Evolutionary conservation across 1,140 invertebrate genomes (phyloP).

Genomic region (Caenorhabditis inopinata): DNA sequence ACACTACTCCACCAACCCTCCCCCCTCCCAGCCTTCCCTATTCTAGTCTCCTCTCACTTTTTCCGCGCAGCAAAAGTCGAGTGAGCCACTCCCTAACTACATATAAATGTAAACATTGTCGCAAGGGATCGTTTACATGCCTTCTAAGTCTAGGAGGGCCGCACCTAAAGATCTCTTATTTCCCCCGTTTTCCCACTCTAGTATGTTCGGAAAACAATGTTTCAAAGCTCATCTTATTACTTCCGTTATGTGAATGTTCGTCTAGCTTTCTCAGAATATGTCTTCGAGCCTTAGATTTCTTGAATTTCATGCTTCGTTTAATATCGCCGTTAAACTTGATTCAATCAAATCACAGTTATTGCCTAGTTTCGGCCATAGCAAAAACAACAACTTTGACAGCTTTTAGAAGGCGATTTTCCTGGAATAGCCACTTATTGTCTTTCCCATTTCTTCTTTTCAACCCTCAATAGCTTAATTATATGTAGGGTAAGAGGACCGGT

Average conservation of each 20-base stretch:
- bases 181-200: background rate
- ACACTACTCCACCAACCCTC: too few species aligned
- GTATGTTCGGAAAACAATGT: background rate
- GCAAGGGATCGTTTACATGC: slow-evolving; percentile 26
- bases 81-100: slow-evolving; percentile 33
- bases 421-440: too few species aligned
- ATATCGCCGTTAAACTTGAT: too few species aligned
- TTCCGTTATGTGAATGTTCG: too few species aligned
- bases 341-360: too few species aligned
- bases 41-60: background rate
- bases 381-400: too few species aligned
- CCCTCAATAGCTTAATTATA: background rate
- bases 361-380: too few species aligned
- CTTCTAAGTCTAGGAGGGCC: slow-evolving; percentile 1
- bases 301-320: too few species aligned
- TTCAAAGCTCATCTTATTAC: background rate
- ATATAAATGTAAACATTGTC: slow-evolving; percentile 22
- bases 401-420: too few species aligned
- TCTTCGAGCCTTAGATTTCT: too few species aligned
- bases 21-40: background rate
- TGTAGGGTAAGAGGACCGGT: background rate
- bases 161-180: slow-evolving; percentile 13
- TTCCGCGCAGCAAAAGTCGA: slow-evolving; percentile 3
- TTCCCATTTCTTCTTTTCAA: too few species aligned
- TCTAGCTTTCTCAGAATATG: too few species aligned